Evolutionary conservation across 2,113 vertebrate genomes (phyloP), one percentile per base, ranked within the genome.

Genomic region (Ifrita kowaldi): DNA sequence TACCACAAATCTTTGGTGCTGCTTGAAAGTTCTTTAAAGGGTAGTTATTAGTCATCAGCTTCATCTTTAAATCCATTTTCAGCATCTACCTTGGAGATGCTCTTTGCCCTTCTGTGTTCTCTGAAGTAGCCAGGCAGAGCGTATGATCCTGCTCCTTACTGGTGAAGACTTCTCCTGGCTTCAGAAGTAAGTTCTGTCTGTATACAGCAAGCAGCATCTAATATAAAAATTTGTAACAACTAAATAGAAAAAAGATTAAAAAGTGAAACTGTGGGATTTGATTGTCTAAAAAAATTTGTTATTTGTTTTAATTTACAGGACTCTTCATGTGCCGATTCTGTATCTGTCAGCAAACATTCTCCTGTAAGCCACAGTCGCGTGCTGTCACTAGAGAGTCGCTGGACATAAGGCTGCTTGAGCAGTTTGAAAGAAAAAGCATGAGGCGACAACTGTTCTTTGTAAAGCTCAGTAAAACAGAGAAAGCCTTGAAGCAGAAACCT

Each of bases 231-330:
- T 67, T 77, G 47, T 47, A 85, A 88, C 92, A 55, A 69, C 13
- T 78, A 70, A 90, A 85, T 62, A 90, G 77, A 81, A 49, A 27
- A 75, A 24, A 82, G 28, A 57, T 41, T 28, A 41, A 79, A 62
- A 56, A 47, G 3, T 19, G 3, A 92, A 83, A 49, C 46, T 39
- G 9, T 53, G 57, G 75, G 52, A 88, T 93, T 85, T 92, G 86
- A 39, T 74, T 92, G 13, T 80, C 94, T 97, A 95, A 97, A 97
- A 97, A 95, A 84, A 80, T 1, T 1, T 93, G 77, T 93, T 96
- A 93, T 97, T 94, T 97, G 90, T 97, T 97, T 97, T 90, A 91
- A 97, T 97, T 97, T 93, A 89, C 93, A 97, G 97, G 96, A 47
- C 52, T 95, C 93, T 86, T 76, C 95, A 91, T 90, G 94, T 96